Evolutionary conservation across 2,888 invertebrate genomes (phyloP), one percentile per base, ranked within the genome.

Genomic region (Rhodophaea formosa): DNA sequence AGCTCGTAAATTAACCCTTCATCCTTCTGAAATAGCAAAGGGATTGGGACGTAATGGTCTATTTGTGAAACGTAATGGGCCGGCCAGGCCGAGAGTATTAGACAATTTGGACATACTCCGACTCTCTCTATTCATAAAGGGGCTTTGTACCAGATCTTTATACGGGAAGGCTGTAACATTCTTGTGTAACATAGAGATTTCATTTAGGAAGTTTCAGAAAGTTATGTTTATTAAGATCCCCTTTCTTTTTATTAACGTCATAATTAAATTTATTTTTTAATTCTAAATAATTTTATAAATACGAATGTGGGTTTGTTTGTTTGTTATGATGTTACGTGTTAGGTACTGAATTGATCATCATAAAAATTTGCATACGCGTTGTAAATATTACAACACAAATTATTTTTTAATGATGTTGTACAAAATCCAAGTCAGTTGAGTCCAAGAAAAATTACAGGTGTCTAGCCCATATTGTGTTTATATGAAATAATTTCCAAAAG

Each of bases 1-100:
- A 88, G 88, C 87, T 88, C 87, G 80, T 90, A 91, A 90, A 89
- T 88, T 91, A 88, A 89, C 88, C 90, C 89, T 86, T 85, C 89
- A 86, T 88, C 89, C 90, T 89, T 89, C 88, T 86, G 87, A 86
- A 89, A 89, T 88, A 86, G 90, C 87, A 80, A 88, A 88, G 88
- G 88, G 89, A 88, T 87, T 86, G 88, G 86, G 86, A 83, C 84
- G 82, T 88, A 91, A 91, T 88, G 88, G 90, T 86, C 90, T 91
- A 90, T 91, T 90, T 91, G 89, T 84, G 87, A 86, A 82, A 82
- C 84, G 84, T 85, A 91, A 90, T 88, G 88, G 88, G 79, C 80
- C 81, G 82, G 80, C 77, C 82, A 82, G 84, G 81, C 84, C 82
- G 82, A 82, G 80, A 79, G 82, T 86, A 85, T 83, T 86, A 87